Evolutionary conservation across 2,797 vertebrate species (phyloP), one percentile per base, ranked within the genome.

Genomic region (Manis pentadactyla): DNA sequence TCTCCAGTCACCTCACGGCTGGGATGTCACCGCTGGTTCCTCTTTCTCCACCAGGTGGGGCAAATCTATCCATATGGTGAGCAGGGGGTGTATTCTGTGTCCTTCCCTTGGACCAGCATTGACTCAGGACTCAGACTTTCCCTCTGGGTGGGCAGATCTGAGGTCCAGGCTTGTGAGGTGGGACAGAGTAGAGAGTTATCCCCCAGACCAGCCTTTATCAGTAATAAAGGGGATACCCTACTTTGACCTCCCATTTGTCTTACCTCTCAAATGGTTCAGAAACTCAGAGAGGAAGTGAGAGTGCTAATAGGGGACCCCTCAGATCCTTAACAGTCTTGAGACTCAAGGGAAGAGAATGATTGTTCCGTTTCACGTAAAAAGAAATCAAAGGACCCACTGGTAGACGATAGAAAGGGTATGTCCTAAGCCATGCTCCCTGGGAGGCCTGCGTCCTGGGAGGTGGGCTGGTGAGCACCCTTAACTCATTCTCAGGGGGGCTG

Each of bases 181-280:
- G 34, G 64, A 9, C 17, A 6, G 29, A 63, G 15, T 14, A 86
- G 34, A 83, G 55, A 61, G 37, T 18, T 23, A 46, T 53, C 34
- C 34, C 91, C 14, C 17, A 68, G 53, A 31, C 31, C 29, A 34
- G 90, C 23, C 29, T 68, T 69, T 23, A 82, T 14, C 51, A 53
- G 34, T 23, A 29, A 27, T n/a, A 55, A 51, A 39, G n/a, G 42
- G 17, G n/a, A 68, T 23, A n/a, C 0, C 19, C 21, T 63, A 39
- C n/a, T 57, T n/a, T 12, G 39, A 39, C 31, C 39, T 79, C 37
- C 23, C n/a, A 18, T 39, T 55, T 29, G 31, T 64, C 53, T 87
- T 29, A 57, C 13, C 51, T 81, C 63, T 93, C 51, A 55, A 63
- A 84, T 39, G 53, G 39, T 81, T 66, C 71, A 79, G 74, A 92